Base-by-base conservation (phyloP, 2,113 vertebrate species). In the Grammomys dolichurus region DNA sequence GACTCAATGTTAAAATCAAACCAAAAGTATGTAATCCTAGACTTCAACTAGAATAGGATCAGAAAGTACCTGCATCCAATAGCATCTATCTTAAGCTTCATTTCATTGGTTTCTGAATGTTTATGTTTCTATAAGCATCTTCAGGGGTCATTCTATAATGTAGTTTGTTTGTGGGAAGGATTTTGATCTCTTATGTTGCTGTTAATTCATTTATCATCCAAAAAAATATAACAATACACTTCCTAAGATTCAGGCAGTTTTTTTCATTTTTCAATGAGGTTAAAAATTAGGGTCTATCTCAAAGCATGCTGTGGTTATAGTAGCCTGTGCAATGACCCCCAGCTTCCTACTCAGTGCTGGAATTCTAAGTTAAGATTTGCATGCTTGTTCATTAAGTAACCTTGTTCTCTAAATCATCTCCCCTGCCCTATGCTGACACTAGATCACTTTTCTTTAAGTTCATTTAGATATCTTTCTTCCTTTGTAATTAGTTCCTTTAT, bases 1-100 rank as follows among this genome's bases (percentile, higher is more conserved):
- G 33, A 76, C 51, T 70, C 8, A 51, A 51, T 56, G 1, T 33
- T 75, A 54, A 91, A 93, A 75, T 81, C 7, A 76, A 91, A 56
- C 4, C 13, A 82, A 90, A 91, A 94, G 85, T 46, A 26, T 84
- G 43, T 24, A 90, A 87, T 84, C 92, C 33, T 93, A 70, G 69
- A 81, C 63, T 67, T 88, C 46, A 4, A n/a, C 46, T 58, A 84
- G n/a, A 90, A 87, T 77, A 63, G 94, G 63, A 75, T 89, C 28
- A 86, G 43, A 78, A 46, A 89, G 70, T 40, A 69, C 56, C 13
- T 88, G 31, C 4, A 86, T 13, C n/a, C 1, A 48, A 14, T 91
- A 16, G 0, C 16, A 80, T 20, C 40, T 28, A 56, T 70, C 81
- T n/a, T 46, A 16, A 26, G 56, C 46, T 63, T 91, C 65, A 80